Evolutionary conservation across 35 echinoderm and acorn worm species (phyloP), one percentile per base, ranked within the genome.

Genomic region (Holothuria glaberrima): DNA sequence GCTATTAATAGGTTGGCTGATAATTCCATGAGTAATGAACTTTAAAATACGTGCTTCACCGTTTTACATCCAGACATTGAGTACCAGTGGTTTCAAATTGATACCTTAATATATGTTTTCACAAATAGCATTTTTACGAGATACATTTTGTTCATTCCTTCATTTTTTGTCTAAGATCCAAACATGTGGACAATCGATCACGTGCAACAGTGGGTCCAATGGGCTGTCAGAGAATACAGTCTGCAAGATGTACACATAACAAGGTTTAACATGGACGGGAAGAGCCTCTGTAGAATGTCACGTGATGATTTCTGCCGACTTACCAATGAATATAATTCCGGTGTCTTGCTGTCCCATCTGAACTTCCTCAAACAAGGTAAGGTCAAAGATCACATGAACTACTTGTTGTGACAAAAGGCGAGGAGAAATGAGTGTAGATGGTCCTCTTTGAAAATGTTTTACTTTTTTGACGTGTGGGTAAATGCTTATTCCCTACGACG

Each of bases 301-400:
- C 70, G 91, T 41, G 97, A 99, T 0, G 97, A 99, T 65, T 99
- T 99, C 80, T 90, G 54, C 32, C 82, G 97, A 35, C 79, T 99
- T 5, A 95, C 97, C 19, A 99, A 92, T 67, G 76, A 71, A n/a
- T 91, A 90, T 68, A 99, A 99, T 83, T 91, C 94, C 13, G 97
- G 94, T 48, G 97, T 99, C 4, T 84, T 99, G 3, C 50, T 99
- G 28, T 94, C 97, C 35, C 97, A 99, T 74, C 89, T 99, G 18
- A 93, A 82, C 90, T 99, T 99, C 89, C 94, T 99, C 48, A 94
- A 92, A 91, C 97, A 99, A 95, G 75, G 97, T 99, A 79, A 52
- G 54, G 45, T 80, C 28, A n/a, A n/a, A 82, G 48, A 6, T 82
- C 25, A 59, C 16, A 60, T 50, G 12, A 54, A 54, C 1, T 54